Evolutionary conservation across 2,888 invertebrate genomes (phyloP), one percentile per base, ranked within the genome.

Genomic region (Laothoe populi): DNA sequence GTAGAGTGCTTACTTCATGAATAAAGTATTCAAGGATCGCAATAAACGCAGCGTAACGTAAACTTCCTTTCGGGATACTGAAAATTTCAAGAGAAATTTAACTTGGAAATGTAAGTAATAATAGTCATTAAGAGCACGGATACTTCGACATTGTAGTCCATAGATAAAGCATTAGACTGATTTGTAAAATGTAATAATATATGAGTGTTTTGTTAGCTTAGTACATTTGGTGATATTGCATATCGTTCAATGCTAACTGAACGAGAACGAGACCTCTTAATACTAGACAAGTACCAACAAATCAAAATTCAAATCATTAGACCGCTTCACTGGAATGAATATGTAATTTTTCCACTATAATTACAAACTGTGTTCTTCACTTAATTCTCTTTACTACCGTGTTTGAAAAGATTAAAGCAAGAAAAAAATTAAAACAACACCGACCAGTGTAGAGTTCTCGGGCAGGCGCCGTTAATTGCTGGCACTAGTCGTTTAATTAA

Each of bases 21-120:
- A 76, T 79, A 79, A 79, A 72, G 72, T 73, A 76, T 74, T 73
- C 31, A 53, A 53, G 31, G 53, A 53, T 53, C 53, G 53, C 72
- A 69, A 72, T 53, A 53, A 53, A 53, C 53, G 67, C 65, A 64
- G 64, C 68, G 64, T 70, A 69, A 77, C 70, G 53, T 53, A 53
- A 53, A 35, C 53, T 49, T 49, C 26, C 24, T 68, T n/a, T 66
- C 70, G 60, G 66, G 64, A 68, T 70, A 64, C 66, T 70, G 64
- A 70, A 44, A 74, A 77, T 69, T 70, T 71, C 64, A 66, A 65
- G 42, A 64, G 53, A 53, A 53, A 35, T 53, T 53, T 35, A 35
- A 53, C 53, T 53, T 53, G 13, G 35, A 60, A 60, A 60, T 48
- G 40, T 60, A 53, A 53, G 53, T 53, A 35, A 53, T 53, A 53